phyloP scores from a whole-genome alignment of 2,888 invertebrate species.

The Platerodrilus igneus region DNA sequence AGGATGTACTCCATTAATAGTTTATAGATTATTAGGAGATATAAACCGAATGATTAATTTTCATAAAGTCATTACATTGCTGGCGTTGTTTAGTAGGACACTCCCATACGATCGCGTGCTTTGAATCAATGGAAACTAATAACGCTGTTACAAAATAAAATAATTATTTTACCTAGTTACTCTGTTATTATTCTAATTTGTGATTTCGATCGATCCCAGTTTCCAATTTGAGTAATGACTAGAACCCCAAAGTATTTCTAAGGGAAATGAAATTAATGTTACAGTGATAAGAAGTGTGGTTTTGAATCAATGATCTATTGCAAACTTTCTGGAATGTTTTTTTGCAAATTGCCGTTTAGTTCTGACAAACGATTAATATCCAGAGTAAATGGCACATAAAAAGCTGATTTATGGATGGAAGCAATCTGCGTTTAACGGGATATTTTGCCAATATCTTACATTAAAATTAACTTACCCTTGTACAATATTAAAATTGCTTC shows the following conservation, averaged over 20 bases:
- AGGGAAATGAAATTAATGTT: constrained; percentile 25
- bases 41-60: constrained; percentile 37
- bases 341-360: constrained; percentile 41
- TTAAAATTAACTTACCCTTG: constrained; percentile 43
- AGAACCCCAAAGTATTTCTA: no score
- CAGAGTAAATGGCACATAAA: constrained; percentile 47
- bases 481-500: constrained; percentile 41
- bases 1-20: constrained; percentile 20
- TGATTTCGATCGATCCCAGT: constrained; percentile 42
- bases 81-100: constrained; percentile 37
- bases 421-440: constrained; percentile 39
- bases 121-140: constrained; percentile 40
- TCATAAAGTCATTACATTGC: constrained; percentile 39
- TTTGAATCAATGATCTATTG: constrained; percentile 38
- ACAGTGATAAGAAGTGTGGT: constrained; percentile 28
- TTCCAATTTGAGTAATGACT: constrained; percentile 39
- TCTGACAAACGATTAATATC: constrained; percentile 47
- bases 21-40: constrained; percentile 36
- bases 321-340: constrained; percentile 34
- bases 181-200: constrained; percentile 38
- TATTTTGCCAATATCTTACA: constrained; percentile 42
- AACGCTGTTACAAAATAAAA: constrained; percentile 32
- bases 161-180: constrained; percentile 25
- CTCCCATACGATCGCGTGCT: constrained; percentile 39
- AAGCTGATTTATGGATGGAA: constrained; percentile 45